A percentile compares a stretch with the other conserved stretches of the same genome.
Evolutionary conservation across 2,113 vertebrate species (phyloP).

Genomic region (Phainopepla nitens): DNA sequence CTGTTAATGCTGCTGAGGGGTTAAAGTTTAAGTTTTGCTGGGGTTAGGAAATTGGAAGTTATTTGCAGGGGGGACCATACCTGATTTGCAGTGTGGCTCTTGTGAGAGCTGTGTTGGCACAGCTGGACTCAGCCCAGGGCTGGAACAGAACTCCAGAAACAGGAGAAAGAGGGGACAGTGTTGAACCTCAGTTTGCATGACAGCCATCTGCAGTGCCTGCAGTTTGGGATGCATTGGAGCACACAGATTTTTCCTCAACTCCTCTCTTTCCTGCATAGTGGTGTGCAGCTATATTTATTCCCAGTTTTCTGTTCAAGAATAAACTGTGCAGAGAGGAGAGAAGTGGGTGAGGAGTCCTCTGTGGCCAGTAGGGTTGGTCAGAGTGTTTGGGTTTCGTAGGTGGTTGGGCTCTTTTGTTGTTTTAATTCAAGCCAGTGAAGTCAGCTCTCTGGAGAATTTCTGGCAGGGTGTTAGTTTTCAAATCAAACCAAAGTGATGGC

Average conservation of each 20-base stretch:
- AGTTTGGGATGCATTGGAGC: background rate
- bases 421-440: background rate
- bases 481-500: background rate
- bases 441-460: background rate
- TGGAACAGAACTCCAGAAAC: accelerated
- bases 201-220: background rate
- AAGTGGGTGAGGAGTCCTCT: background rate
- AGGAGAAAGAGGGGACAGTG: background rate
- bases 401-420: background rate
- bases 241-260: background rate
- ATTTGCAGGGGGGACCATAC: background rate
- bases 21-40: background rate
- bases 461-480: background rate
- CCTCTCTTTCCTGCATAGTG: background rate
- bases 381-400: background rate
- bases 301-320: background rate
- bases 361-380: accelerated
- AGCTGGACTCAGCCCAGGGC: background rate
- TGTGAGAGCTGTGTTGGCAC: background rate
- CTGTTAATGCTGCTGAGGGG: background rate
- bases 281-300: background rate
- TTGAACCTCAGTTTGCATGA: background rate
- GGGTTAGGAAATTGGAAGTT: background rate
- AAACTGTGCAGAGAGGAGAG: background rate
- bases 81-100: background rate